Evolutionary conservation across 2,888 invertebrate genomes (phyloP).

Genomic region (Hirtodrosophila cameraria): DNA sequence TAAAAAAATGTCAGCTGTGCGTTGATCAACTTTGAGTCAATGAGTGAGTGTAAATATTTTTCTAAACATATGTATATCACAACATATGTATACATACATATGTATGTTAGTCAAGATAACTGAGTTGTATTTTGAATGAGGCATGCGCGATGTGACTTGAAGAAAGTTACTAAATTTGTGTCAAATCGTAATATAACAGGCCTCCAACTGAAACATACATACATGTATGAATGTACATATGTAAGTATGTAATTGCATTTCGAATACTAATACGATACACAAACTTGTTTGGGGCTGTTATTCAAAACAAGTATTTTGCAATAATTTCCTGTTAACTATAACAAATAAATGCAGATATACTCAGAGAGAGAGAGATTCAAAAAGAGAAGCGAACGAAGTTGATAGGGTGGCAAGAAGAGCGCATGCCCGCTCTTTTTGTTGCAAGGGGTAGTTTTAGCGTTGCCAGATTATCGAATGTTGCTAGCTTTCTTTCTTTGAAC

Average conservation of each 20-base stretch:
- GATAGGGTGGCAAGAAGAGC: neutral
- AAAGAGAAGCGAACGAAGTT: neutral
- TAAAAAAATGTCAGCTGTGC: no score
- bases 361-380: neutral
- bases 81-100: no score
- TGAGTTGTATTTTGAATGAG: neutral
- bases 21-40: no score
- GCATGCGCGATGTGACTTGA: neutral
- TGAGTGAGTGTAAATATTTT: no score
- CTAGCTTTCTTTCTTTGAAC: no score
- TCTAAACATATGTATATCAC: no score
- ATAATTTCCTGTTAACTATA: neutral
- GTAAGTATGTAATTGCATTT: neutral
- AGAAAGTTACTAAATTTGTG: slow-evolving; percentile 3
- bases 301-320: neutral
- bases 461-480: slow-evolving; percentile 8
- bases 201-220: neutral
- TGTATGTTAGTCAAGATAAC: neutral
- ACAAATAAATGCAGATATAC: neutral
- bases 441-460: neutral
- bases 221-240: neutral
- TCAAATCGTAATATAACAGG: slow-evolving; percentile 2
- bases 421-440: neutral
- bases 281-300: neutral
- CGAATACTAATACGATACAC: no score